Percentiles rank a stretch among this genome's conserved stretches.
These are phyloP conservation scores for Manduca sexta DNA, from an alignment of 1,140 invertebrate genomes.

Conservation along the genomic window DNA sequence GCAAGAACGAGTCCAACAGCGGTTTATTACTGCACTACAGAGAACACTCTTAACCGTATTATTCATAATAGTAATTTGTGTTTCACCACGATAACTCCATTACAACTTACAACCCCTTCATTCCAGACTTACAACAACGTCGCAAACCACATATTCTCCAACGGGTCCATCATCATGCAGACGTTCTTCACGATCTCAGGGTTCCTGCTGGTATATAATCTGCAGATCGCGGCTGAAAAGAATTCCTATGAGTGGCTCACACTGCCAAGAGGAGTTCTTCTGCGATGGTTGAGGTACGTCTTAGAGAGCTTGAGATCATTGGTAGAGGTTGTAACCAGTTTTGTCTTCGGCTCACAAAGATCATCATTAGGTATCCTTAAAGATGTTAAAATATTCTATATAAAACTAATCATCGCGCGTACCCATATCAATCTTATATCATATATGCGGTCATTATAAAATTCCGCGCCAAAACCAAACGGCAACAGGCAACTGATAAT, in stretches of 20 bases:
- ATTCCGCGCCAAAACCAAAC: no score
- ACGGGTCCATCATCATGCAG: slow-evolving; percentile 57
- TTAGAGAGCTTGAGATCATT: no score
- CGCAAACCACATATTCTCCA: slow-evolving; percentile 38
- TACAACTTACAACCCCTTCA: no score
- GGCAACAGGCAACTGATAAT: no score
- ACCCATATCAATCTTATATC: no score
- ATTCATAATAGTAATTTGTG: no score
- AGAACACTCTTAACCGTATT: no score
- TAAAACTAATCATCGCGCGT: no score
- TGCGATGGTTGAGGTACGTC: slow-evolving; percentile 31
- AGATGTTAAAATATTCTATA: neutral
- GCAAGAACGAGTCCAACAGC: no score
- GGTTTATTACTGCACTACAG: no score
- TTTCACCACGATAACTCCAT: no score
- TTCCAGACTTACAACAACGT: slow-evolving; percentile 32
- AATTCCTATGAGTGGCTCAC: slow-evolving; percentile 14
- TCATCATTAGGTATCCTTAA: neutral
- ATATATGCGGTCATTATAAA: no score
- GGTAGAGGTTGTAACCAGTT: neutral
- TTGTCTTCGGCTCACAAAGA: neutral
- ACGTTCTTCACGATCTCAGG: slow-evolving; percentile 51
- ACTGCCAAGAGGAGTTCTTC: slow-evolving; percentile 17
- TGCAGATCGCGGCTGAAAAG: slow-evolving; percentile 15
- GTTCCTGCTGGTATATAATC: slow-evolving; percentile 26